phyloP scores from a whole-genome alignment of 2,888 invertebrate genomes.

The Eulithis prunata region DNA sequence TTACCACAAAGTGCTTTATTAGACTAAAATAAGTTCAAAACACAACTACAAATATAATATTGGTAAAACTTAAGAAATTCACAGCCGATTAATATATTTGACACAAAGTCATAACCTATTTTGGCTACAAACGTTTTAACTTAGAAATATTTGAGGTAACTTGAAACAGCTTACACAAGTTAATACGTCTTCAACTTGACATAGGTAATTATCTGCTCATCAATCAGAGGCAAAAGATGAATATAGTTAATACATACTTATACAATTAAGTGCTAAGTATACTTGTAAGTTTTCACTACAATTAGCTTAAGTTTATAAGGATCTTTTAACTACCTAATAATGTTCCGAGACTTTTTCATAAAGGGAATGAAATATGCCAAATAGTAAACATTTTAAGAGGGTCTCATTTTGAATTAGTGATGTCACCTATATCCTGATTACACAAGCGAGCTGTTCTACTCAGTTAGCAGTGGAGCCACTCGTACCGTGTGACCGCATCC shows the following conservation, averaged over 20 bases:
- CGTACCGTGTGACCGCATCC: no score
- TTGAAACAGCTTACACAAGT: background rate
- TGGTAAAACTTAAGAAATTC: slow-evolving; percentile 43
- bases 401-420: no score
- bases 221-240: slow-evolving; percentile 8
- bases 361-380: no score
- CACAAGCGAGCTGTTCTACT: no score
- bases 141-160: slow-evolving; percentile 8
- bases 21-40: slow-evolving; percentile 9
- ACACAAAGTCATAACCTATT: slow-evolving; percentile 37
- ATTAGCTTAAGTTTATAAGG: no score
- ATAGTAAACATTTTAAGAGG: no score
- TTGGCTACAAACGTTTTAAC: slow-evolving; percentile 26
- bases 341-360: no score
- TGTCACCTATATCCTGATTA: no score
- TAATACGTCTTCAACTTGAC: slow-evolving; percentile 12
- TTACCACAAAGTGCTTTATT: slow-evolving; percentile 24
- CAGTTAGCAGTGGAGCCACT: no score
- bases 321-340: no score
- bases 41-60: slow-evolving; percentile 34
- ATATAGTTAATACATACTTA: slow-evolving; percentile 7
- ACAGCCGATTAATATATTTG: slow-evolving; percentile 53
- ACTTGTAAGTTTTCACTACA: no score
- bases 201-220: slow-evolving; percentile 17
- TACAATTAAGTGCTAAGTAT: background rate